Conservation (phyloP, 2,888 invertebrate species). For the Tromatobia lineatoria region DNA sequence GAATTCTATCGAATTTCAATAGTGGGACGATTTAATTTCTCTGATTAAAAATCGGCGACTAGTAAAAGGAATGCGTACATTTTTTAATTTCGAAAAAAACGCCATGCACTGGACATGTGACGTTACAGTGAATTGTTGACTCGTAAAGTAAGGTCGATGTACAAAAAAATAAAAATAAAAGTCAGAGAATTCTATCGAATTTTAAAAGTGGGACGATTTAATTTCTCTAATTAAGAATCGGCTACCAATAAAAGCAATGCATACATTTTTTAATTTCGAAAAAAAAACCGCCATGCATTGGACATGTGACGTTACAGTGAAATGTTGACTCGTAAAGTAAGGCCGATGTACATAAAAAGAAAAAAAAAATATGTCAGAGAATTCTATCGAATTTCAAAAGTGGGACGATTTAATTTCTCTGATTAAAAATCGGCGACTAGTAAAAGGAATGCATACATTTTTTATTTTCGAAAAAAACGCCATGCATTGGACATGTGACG, state of each 20-base stretch:
- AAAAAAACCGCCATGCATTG: no score
- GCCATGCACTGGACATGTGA: conserved; percentile 10
- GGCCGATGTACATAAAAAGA: not conserved
- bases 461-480: not conserved
- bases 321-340: conserved; percentile 4
- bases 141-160: not conserved
- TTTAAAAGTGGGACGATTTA: not conserved
- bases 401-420: not conserved
- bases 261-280: not conserved
- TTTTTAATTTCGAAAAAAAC: not conserved
- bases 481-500: conserved; percentile 12
- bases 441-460: not conserved
- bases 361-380: not conserved
- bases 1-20: not conserved
- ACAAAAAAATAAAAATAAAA: not conserved
- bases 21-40: not conserved
- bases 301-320: conserved; percentile 20
- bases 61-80: not conserved
- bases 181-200: not conserved
- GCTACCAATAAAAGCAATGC: no score
- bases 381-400: not conserved
- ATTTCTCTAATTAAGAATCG: not conserved
- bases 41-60: not conserved
- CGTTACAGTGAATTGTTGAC: conserved; percentile 8
- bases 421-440: not conserved